Conservation (phyloP, 64 coral and sea anemone species). For the Dendronephthya gigantea region DNA sequence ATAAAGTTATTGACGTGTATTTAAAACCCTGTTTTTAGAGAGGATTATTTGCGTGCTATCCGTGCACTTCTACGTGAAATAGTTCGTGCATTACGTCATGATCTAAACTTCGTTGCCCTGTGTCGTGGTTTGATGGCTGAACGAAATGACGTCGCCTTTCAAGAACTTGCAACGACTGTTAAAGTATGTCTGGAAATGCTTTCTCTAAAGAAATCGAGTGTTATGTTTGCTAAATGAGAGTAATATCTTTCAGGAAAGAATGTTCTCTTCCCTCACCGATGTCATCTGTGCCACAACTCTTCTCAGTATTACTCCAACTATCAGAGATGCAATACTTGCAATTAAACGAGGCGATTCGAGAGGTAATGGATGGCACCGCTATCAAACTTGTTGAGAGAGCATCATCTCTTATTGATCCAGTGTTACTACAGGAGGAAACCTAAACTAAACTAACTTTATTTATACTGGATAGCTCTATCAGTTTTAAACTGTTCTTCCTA, state of each 20-base stretch:
- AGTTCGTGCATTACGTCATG: constrained; percentile 66
- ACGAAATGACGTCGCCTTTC: constrained; percentile 71
- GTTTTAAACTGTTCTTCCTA: no score
- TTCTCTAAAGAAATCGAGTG: background rate
- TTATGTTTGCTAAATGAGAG: background rate
- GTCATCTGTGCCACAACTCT: constrained; percentile 70
- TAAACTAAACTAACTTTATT: no score
- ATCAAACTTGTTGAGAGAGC: background rate
- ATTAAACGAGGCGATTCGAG: constrained; percentile 68
- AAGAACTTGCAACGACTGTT: constrained; percentile 52
- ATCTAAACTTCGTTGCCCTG: constrained; percentile 77
- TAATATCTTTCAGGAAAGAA: constrained; percentile 49
- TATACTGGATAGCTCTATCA: background rate
- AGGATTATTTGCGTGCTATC: constrained; percentile 81
- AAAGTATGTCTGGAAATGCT: constrained; percentile 41
- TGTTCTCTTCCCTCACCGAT: constrained; percentile 73
- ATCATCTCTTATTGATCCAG: background rate
- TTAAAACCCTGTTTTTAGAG: constrained; percentile 29
- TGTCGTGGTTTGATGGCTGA: constrained; percentile 93
- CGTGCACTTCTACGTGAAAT: constrained; percentile 80
- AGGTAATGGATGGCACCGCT: constrained; percentile 28
- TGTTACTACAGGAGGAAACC: no score
- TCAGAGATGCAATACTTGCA: constrained; percentile 51
- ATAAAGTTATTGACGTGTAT: no score
- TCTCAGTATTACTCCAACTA: constrained; percentile 58